Evolutionary conservation across 1,140 invertebrate species (phyloP).

Genomic region (Aplysia californica): DNA sequence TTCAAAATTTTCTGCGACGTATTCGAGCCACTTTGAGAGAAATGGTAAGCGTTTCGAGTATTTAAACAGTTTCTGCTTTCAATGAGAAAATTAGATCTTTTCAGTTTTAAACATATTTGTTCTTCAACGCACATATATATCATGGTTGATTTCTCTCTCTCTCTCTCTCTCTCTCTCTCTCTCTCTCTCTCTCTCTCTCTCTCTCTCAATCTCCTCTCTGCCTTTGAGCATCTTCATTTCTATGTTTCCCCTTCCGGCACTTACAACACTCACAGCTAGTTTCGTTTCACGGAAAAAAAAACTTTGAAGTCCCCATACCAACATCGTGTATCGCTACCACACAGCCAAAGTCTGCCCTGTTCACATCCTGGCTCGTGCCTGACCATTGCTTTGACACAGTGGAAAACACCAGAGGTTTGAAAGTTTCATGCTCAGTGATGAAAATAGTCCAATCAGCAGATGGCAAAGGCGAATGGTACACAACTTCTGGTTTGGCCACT

Average conservation of each 20-base stretch:
- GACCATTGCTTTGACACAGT: slow-evolving; percentile 62
- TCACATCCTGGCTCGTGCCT: slow-evolving; percentile 32
- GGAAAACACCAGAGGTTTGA: slow-evolving; percentile 91
- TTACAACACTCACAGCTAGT: not conserved
- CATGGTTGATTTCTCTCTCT: not conserved
- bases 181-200: not conserved
- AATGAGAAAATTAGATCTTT: no score
- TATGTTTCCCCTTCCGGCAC: no score
- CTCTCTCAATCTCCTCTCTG: not conserved
- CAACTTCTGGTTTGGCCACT: slow-evolving; percentile 89
- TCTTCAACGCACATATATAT: not conserved
- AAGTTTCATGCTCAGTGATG: slow-evolving; percentile 90
- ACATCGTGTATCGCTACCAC: slow-evolving; percentile 10
- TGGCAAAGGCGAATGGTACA: slow-evolving; percentile 85
- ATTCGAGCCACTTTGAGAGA: no score
- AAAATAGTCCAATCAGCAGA: slow-evolving; percentile 92
- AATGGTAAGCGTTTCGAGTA: no score
- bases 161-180: not conserved
- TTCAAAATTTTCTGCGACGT: no score
- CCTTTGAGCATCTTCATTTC: no score
- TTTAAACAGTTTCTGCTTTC: no score
- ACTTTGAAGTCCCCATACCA: slow-evolving; percentile 15
- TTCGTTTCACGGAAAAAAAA: not conserved
- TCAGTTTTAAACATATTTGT: no score
- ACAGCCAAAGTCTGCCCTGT: slow-evolving; percentile 8